Evolutionary conservation across 2,888 invertebrate species (phyloP), one percentile per base, ranked within the genome.

Genomic region (Thymelicus lineola): DNA sequence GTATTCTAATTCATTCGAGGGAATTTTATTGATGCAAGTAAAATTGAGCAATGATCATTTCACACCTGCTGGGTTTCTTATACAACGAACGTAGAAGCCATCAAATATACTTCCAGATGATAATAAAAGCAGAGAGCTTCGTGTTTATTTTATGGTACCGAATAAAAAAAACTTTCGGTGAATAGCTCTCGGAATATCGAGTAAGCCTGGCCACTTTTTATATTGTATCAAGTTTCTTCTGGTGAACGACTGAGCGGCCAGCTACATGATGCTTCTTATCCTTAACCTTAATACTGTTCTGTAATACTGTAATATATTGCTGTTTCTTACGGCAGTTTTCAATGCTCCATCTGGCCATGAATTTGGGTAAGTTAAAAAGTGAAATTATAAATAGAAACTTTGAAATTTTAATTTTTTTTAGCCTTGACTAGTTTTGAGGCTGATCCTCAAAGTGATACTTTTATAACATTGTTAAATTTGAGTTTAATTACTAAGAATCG

Each of bases 81-180:
- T 20, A 20, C 20, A 53, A 53, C 12, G 12, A 53, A 53, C 53
- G 2, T 53, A 53, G 53, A 53, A 53, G 10, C 53, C 17, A 20
- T 63, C 20, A 65, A 20, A 55, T 45, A 60, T 60, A 53, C 53
- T 53, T 15, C 58, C 38, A 60, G 35, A 65, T 55, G 28, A 55
- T 45, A 57, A 55, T 42, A 65, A 62, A 48, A 59, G 36, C 60
- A 62, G 35, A 64, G 46, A 46, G 36, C 14, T 57, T 72, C 48
- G 35, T 45, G 66, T 71, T 71, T 71, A 64, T 67, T 71, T 72
- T 72, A 72, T 50, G 65, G 69, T 66, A 46, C 57, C 68, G 64
- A 68, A 65, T 71, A 71, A 71, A 69, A 65, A 65, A 65, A 65
- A 55, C 45, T 65, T 55, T 55, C 15, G 42, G n/a, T 17, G 55